A percentile compares a stretch with the other conserved stretches of the same genome.
phyloP scores from a whole-genome alignment of 2,113 vertebrate species.

The Sander vitreus region DNA sequence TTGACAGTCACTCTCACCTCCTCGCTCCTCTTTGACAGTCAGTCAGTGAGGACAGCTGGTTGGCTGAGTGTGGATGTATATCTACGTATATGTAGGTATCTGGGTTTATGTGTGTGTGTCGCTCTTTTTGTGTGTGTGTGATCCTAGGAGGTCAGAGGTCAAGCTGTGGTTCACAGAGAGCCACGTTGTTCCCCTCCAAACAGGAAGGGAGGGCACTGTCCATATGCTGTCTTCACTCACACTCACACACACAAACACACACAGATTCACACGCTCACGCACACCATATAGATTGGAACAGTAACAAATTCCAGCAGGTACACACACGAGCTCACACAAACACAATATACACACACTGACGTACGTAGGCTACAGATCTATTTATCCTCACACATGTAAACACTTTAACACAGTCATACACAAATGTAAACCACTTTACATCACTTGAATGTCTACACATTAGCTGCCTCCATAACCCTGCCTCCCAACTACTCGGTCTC shows the following conservation, averaged over 20 bases:
- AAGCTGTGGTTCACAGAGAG: slow-evolving; percentile 79
- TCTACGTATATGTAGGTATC: slow-evolving; percentile 61
- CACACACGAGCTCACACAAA: background rate
- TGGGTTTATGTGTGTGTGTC: slow-evolving; percentile 50
- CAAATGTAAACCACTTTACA: background rate
- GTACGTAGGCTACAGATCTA: background rate
- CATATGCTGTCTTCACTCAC: slow-evolving; percentile 85
- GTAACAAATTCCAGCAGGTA: slow-evolving; percentile 53
- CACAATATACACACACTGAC: background rate
- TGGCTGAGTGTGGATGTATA: slow-evolving; percentile 62
- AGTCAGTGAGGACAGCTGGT: slow-evolving; percentile 70
- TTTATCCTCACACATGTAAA: background rate
- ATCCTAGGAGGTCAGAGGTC: slow-evolving; percentile 82
- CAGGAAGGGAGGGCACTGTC: slow-evolving; percentile 86
- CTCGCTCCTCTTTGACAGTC: slow-evolving; percentile 63
- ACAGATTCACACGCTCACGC: slow-evolving; percentile 52
- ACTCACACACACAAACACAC: slow-evolving; percentile 37
- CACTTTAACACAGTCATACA: background rate
- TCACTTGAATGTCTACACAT: background rate
- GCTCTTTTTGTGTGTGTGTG: slow-evolving; percentile 70
- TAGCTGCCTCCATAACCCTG: too few species aligned
- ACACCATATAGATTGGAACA: slow-evolving; percentile 19
- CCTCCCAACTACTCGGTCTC: too few species aligned
- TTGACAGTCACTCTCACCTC: slow-evolving; percentile 68
- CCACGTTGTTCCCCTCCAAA: slow-evolving; percentile 80